phyloP scores from a whole-genome alignment of 2,113 vertebrate genomes.

The Glaucomys volans region DNA sequence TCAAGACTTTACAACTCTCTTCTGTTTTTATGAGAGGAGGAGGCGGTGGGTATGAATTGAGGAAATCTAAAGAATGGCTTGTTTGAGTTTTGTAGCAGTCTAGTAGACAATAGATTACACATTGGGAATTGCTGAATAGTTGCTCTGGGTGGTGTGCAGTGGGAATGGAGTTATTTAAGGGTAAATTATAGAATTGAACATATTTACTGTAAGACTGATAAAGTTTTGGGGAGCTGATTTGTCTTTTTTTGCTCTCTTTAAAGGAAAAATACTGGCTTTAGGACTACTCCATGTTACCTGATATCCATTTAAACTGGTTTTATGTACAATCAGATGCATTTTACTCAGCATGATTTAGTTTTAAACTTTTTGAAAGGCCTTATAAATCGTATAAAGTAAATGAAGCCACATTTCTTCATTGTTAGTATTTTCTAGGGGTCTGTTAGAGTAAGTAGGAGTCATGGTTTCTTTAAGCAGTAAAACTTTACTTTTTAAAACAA shows the following conservation, averaged over 20 bases:
- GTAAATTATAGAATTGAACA: not conserved
- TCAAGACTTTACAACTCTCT: not conserved
- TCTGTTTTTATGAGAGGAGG: not conserved
- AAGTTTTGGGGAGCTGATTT: not conserved
- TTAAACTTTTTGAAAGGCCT: not conserved
- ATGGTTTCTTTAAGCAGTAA: slow-evolving; percentile 12
- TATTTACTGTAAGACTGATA: not conserved
- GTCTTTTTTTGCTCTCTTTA: not conserved
- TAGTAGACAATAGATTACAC: not conserved
- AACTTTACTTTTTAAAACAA: slow-evolving; percentile 54
- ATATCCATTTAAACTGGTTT: not conserved
- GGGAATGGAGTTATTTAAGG: slow-evolving; percentile 25
- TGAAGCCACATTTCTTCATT: slow-evolving; percentile 18
- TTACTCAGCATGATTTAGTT: slow-evolving; percentile 34
- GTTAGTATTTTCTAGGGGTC: not conserved
- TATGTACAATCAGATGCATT: not conserved
- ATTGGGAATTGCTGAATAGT: not conserved
- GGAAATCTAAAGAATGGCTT: not conserved
- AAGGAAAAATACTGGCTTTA: slow-evolving; percentile 1
- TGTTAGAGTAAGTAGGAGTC: slow-evolving; percentile 17
- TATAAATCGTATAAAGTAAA: slow-evolving; percentile 16
- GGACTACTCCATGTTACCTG: not conserved
- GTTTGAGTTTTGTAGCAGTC: slow-evolving; percentile 27
- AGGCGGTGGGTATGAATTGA: not conserved
- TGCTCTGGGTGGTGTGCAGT: not conserved